A percentile compares a stretch with the other conserved stretches of the same genome.
These are phyloP conservation scores for Pteromalus puparum DNA, from an alignment of 1,140 invertebrate genomes.

Conservation along the genomic window DNA sequence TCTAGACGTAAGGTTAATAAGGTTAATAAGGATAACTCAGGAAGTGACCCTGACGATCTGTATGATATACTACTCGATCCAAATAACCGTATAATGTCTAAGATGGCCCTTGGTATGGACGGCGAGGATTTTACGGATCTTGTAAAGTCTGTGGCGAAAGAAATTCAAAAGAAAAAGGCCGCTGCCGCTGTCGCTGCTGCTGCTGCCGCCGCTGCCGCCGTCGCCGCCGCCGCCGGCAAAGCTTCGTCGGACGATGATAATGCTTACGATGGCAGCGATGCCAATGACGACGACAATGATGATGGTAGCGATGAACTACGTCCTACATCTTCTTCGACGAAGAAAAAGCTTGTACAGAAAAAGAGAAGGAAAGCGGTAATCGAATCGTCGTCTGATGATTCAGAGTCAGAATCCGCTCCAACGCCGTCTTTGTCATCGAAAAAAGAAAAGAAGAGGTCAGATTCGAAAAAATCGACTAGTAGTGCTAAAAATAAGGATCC, in stretches of 20 bases:
- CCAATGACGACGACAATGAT: conserved; percentile 14
- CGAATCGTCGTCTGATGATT: conserved; percentile 31
- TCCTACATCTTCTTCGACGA: not conserved
- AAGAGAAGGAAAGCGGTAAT: conserved; percentile 25
- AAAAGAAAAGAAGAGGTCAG: conserved; percentile 1
- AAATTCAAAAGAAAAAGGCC: too few relatives aligned
- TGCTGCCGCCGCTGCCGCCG: too few relatives aligned
- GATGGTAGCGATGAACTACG: not conserved
- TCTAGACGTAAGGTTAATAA: too few relatives aligned
- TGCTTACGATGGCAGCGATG: not conserved
- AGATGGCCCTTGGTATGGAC: too few relatives aligned
- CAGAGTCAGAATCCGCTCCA: not conserved
- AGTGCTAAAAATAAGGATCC: not conserved
- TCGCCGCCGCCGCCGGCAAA: too few relatives aligned
- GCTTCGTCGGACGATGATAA: conserved; percentile 33
- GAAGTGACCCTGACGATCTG: too few relatives aligned
- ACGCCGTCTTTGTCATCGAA: not conserved
- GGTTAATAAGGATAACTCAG: too few relatives aligned
- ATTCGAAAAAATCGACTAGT: not conserved
- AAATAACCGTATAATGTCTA: too few relatives aligned
- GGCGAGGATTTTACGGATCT: too few relatives aligned
- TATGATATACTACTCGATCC: too few relatives aligned
- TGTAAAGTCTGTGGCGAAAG: too few relatives aligned
- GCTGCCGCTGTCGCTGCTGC: too few relatives aligned
- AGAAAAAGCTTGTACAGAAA: not conserved